Evolutionary conservation across 2,113 vertebrate genomes (phyloP), one percentile per base, ranked within the genome.

Genomic region (Diglossa brunneiventris): DNA sequence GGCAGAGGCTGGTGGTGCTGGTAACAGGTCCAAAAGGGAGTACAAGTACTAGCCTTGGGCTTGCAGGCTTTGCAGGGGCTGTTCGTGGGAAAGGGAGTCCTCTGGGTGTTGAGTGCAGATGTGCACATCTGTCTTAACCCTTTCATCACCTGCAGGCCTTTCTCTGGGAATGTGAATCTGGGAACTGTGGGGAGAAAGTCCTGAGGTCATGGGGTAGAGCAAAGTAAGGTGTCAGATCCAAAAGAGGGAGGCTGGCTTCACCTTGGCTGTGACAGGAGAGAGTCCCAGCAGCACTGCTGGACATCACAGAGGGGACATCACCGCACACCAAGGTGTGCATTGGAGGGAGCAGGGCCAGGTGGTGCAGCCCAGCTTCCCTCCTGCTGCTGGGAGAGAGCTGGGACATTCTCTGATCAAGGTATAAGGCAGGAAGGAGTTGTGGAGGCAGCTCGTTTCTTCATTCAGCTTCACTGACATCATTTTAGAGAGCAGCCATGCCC

Each of bases 161-260:
- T 30, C 28, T 81, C 68, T 68, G 53, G 62, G 30, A 69, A 13
- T 27, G 46, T 27, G n/a, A 28, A 50, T 81, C 46, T 58, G 59
- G 53, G 41, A 68, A 31, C 7, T 41, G 15, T 17, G 14, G 63
- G 31, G 44, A 10, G 28, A 47, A 41, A n/a, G 15, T 9, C 35
- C 46, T 0, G 6, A 35, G 27, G 52, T 67, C 19, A 4, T 0
- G 39, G 59, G 15, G 26, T 10, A 15, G 23, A 17, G 76, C 22
- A 10, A 33, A 87, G 22, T 5, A 27, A 12, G 2, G 0, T 27
- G 41, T 19, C 27, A 22, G 47, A 87, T 26, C 17, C 10, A 7
- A 15, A 62, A 42, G 52, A 73, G 30, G 9, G n/a, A 28, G 15
- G n/a, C 3, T 87, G 61, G 62, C 58, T 76, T 68, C 24, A 3